Base-by-base conservation (phyloP, 2,888 invertebrate species). In the Diplazon laetatorius region DNA sequence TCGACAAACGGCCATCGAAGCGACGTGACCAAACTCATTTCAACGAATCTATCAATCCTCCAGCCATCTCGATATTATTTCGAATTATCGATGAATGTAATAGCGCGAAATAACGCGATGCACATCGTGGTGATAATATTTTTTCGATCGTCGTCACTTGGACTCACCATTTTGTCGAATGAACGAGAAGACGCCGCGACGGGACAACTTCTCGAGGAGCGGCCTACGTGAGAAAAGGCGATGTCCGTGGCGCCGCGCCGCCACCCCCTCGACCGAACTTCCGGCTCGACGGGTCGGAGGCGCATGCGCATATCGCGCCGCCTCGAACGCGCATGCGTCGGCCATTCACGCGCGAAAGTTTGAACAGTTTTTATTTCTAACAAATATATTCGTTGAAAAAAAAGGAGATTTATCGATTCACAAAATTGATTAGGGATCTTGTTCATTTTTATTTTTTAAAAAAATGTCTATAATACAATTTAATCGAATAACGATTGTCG, bases 101-200 rank as follows among this genome's bases (percentile, higher is more conserved):
- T 12, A 8, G 69, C 20, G 10, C 66, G 16, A 0, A 35, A 63
- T 18, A 44, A 48, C 30, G 16, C 39, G 39, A 44, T 8, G 71
- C 48, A 18, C 16, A 22, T 8, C 20, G 62, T 39, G 12, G 8
- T 22, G 5, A 6, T n/a, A 44, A 76, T 81, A 81, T 81, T 81
- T 81, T 79, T 18, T n/a, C n/a, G n/a, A n/a, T n/a, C n/a, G 9
- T 68, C 25, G 35, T 57, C 39, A 69, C 69, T n/a, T 68, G 60
- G 16, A 82, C 82, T 79, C 76, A 83, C 83, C 83, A 83, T 83
- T 80, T 83, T 83, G 6, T 12, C 52, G 63, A 73, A 65, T 76
- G 10, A 66, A 68, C 8, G 65, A 81, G 78, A 80, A 82, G 81
- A 81, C 78, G 82, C 78, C 77, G 70, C 76, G 55, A 42, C 14